Base-by-base conservation (phyloP, 2,888 invertebrate species). In the Apoda limacodes region DNA sequence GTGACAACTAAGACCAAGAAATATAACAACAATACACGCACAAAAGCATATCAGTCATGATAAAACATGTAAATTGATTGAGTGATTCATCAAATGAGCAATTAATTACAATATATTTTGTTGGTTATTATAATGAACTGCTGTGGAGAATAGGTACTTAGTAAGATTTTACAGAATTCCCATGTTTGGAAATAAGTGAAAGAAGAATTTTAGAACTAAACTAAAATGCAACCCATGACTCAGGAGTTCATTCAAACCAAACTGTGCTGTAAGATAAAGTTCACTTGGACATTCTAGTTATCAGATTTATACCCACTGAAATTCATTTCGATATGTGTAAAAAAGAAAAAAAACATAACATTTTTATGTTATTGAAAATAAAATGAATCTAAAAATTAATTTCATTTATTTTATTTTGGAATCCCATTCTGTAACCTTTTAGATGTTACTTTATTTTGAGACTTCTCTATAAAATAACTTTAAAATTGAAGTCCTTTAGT, bases 341-440 rank as follows among this genome's bases (percentile, higher is more conserved):
- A 76, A 75, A 67, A 66, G 65, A 65, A 68, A 63, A 43, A 66
- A 69, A 76, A 60, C 62, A 68, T 82, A 82, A 82, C 81, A 81
- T 82, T 82, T 82, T 82, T 81, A 82, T 82, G 82, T 82, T 82
- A 81, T 81, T 81, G 70, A 80, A 80, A 82, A 82, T 82, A 82
- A 82, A 82, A 80, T 70, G 74, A 78, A 70, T 66, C 60, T 71
- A 76, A 78, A 80, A 78, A 78, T 72, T 70, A 71, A 45, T 22
- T 27, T n/a, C n/a, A n/a, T n/a, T n/a, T n/a, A n/a, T n/a, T n/a
- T n/a, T n/a, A n/a, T n/a, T n/a, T n/a, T n/a, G n/a, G n/a, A n/a
- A n/a, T n/a, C n/a, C n/a, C n/a, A n/a, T n/a, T n/a, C n/a, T n/a
- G n/a, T n/a, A n/a, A n/a, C n/a, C n/a, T n/a, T n/a, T n/a, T n/a